Conservation (phyloP, 2,797 vertebrate genomes). For the Nannoperca obscura region DNA sequence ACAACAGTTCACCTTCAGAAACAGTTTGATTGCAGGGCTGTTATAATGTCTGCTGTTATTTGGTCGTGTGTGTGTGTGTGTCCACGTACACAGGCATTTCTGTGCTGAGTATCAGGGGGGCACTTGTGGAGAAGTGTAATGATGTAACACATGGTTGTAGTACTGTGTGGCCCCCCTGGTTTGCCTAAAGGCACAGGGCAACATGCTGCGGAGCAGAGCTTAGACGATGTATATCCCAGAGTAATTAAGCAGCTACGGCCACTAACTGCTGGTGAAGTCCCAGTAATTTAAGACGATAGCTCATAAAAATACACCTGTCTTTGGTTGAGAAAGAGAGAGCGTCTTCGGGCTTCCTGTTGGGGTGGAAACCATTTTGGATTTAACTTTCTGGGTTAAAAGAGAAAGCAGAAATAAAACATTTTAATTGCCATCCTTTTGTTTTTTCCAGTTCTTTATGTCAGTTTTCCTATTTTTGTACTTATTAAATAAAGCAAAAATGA, state of each 20-base stretch:
- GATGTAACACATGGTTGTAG: constrained; percentile 87
- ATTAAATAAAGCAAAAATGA: background rate
- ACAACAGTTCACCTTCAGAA: constrained; percentile 1
- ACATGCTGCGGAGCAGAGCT: constrained; percentile 74
- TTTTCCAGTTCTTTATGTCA: background rate
- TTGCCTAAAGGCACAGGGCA: constrained; percentile 82
- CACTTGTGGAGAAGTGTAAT: constrained; percentile 84
- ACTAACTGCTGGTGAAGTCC: constrained; percentile 82
- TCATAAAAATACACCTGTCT: constrained; percentile 94
- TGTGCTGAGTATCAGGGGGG: constrained; percentile 30
- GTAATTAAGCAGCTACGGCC: constrained; percentile 86
- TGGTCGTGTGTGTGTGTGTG: background rate
- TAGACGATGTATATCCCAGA: constrained; percentile 83
- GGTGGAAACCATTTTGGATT: background rate
- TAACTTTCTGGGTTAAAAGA: background rate
- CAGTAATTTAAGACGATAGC: constrained; percentile 85
- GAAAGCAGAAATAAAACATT: background rate
- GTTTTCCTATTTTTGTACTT: constrained; percentile 1
- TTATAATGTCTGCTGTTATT: constrained; percentile 15
- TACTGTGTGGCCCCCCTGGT: constrained; percentile 67
- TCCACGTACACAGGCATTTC: background rate
- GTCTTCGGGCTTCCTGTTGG: background rate
- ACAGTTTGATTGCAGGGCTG: background rate
- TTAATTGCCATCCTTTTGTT: background rate
- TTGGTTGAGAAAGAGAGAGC: constrained; percentile 7